phyloP scores from a whole-genome alignment of 2,888 invertebrate genomes.

The Fabriciana adippe region DNA sequence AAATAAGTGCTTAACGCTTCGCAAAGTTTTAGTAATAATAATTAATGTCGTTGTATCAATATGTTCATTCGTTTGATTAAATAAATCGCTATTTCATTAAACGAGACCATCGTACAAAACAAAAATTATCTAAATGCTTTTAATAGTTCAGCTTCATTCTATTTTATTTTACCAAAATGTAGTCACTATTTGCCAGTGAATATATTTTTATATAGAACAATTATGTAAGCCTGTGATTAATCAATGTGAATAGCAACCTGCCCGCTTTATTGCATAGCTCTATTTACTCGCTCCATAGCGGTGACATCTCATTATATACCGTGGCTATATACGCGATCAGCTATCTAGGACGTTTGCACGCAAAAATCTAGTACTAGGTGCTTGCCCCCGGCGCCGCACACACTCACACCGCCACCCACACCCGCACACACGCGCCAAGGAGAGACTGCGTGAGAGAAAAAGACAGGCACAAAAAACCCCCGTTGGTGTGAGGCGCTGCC shows the following conservation, averaged over 20 bases:
- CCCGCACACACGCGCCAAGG: constrained; percentile 57
- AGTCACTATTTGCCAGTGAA: constrained; percentile 42
- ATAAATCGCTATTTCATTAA: constrained; percentile 30
- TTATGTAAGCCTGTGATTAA: constrained; percentile 71
- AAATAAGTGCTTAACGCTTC: neutral
- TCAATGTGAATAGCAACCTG: constrained; percentile 68
- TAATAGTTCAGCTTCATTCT: constrained; percentile 36
- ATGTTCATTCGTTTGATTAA: constrained; percentile 24
- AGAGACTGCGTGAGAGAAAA: constrained; percentile 75
- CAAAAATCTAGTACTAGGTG: constrained; percentile 80
- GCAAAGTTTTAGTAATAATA: constrained; percentile 7
- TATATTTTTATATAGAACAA: constrained; percentile 48
- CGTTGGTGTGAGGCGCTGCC: constrained; percentile 80
- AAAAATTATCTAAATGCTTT: constrained; percentile 39
- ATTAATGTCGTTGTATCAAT: constrained; percentile 8
- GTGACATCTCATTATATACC: constrained; percentile 79
- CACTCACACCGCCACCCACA: constrained; percentile 41
- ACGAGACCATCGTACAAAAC: constrained; percentile 26
- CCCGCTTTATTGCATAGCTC: constrained; percentile 70
- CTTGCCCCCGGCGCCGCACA: constrained; percentile 61
- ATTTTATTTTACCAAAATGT: constrained; percentile 42
- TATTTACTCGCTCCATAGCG: constrained; percentile 70
- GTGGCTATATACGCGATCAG: constrained; percentile 59
- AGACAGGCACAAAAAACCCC: constrained; percentile 80
- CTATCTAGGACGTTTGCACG: constrained; percentile 78